phyloP scores from a whole-genome alignment of 2,888 invertebrate genomes.

The Molanna angustata region DNA sequence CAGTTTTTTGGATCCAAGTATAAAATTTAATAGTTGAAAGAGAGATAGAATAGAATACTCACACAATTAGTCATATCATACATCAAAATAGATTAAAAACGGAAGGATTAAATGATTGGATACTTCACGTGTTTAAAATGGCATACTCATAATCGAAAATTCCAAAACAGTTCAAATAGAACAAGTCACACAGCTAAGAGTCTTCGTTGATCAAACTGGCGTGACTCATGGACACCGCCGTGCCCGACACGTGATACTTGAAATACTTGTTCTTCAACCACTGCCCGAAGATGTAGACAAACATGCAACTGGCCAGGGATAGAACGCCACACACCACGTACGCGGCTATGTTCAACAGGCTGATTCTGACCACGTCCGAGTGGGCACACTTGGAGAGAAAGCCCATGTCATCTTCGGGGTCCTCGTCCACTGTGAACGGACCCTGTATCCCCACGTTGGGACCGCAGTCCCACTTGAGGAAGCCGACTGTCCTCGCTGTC shows the following conservation, averaged over 20 bases:
- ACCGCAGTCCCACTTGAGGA: conserved; percentile 47
- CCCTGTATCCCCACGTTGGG: conserved; percentile 44
- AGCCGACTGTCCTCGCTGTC: conserved; percentile 50
- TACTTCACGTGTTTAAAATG: no score
- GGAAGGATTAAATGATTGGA: no score
- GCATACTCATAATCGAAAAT: no score
- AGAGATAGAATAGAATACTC: no score
- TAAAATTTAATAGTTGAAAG: no score
- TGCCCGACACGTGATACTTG: conserved; percentile 23
- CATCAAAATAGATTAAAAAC: no score
- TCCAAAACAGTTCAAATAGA: no score
- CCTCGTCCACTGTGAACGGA: conserved; percentile 40
- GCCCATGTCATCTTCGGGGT: conserved; percentile 26
- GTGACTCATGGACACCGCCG: conserved; percentile 31
- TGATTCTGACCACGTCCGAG: conserved; percentile 13
- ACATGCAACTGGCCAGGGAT: conserved; percentile 29
- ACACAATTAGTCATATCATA: no score
- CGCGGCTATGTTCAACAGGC: conserved; percentile 29
- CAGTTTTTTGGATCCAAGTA: no score
- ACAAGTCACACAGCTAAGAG: conserved; percentile 5
- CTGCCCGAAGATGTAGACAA: conserved; percentile 30
- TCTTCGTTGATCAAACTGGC: conserved; percentile 33
- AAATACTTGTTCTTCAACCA: conserved; percentile 34
- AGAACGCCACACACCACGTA: conserved; percentile 31
- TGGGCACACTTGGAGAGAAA: conserved; percentile 20